phyloP scores from a whole-genome alignment of 2,888 invertebrate genomes.

The Drosophila flavopinicola region DNA sequence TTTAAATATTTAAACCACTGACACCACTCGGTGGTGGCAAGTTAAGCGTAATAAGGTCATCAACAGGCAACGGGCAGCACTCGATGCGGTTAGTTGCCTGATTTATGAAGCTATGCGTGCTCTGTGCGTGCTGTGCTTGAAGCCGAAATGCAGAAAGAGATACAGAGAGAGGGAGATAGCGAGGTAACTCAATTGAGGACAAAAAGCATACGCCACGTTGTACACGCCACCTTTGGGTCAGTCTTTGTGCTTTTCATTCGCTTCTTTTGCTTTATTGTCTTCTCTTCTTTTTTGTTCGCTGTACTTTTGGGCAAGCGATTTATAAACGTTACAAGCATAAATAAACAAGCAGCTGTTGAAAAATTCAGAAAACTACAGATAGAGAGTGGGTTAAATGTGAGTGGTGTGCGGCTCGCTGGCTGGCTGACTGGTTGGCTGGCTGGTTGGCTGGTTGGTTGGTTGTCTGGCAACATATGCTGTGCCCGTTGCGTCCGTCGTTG shows the following conservation, averaged over 20 bases:
- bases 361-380: conserved; percentile 35
- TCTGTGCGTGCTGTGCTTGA: conserved; percentile 2
- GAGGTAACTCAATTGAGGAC: conserved; percentile 71
- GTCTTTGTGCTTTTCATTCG: conserved; percentile 37
- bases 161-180: conserved; percentile 1
- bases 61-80: conserved; percentile 47
- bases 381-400: conserved; percentile 1
- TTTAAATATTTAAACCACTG: conserved; percentile 67
- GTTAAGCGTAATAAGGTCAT: conserved; percentile 70
- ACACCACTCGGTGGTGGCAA: conserved; percentile 15
- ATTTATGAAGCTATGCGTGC: conserved; percentile 66
- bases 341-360: conserved; percentile 74
- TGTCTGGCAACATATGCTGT: conserved; percentile 74
- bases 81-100: conserved; percentile 68
- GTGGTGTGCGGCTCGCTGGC: background rate
- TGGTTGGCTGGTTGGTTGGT: conserved; percentile 1
- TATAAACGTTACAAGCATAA: conserved; percentile 81
- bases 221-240: conserved; percentile 55
- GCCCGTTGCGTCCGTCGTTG: conserved; percentile 47
- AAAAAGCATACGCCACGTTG: conserved; percentile 72
- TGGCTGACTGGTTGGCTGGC: conserved; percentile 50
- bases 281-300: conserved; percentile 9
- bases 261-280: conserved; percentile 14
- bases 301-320: conserved; percentile 68
- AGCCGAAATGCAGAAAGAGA: too few relatives aligned